Evolutionary conservation across 2,797 vertebrate species (phyloP).

Genomic region (Takifugu rubripes): DNA sequence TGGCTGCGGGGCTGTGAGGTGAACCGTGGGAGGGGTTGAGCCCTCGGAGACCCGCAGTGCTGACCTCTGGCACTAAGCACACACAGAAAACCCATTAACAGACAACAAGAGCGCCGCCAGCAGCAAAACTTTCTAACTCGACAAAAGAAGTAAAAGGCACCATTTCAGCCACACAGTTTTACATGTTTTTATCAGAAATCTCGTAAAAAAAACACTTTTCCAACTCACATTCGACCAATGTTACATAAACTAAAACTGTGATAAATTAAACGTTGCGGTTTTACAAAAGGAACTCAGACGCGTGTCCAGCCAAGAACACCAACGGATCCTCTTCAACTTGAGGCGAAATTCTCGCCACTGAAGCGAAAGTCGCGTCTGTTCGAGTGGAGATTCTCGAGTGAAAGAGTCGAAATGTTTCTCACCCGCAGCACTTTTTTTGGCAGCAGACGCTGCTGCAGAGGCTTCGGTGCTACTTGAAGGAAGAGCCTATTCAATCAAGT

Average conservation of each 20-base stretch:
- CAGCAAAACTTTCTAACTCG: no score
- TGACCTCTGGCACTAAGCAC: no score
- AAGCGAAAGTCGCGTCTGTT: slow-evolving; percentile 8
- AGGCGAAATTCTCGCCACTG: slow-evolving; percentile 22
- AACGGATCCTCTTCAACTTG: slow-evolving; percentile 34
- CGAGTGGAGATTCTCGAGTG: slow-evolving; percentile 20
- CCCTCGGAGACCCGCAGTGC: no score
- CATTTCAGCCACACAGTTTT: not conserved
- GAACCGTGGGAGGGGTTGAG: no score
- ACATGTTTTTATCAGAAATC: slow-evolving; percentile 21
- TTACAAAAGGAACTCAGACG: slow-evolving; percentile 28
- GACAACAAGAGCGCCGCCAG: no score
- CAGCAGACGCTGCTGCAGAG: slow-evolving; percentile 18
- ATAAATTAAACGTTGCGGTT: slow-evolving; percentile 23
- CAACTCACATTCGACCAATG: slow-evolving; percentile 27
- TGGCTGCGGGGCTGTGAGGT: no score
- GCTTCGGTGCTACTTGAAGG: slow-evolving; percentile 41
- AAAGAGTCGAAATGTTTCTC: slow-evolving; percentile 23
- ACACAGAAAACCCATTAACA: no score
- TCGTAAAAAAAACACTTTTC: slow-evolving; percentile 17
- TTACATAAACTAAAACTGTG: slow-evolving; percentile 20
- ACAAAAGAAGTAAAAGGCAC: no score
- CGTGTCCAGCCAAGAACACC: slow-evolving; percentile 24
- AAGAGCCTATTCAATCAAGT: slow-evolving; percentile 41
- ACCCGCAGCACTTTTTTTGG: slow-evolving; percentile 33